These are phyloP conservation scores for Taenaris catops DNA, from an alignment of 2,888 invertebrate species.

Conservation along the genomic window DNA sequence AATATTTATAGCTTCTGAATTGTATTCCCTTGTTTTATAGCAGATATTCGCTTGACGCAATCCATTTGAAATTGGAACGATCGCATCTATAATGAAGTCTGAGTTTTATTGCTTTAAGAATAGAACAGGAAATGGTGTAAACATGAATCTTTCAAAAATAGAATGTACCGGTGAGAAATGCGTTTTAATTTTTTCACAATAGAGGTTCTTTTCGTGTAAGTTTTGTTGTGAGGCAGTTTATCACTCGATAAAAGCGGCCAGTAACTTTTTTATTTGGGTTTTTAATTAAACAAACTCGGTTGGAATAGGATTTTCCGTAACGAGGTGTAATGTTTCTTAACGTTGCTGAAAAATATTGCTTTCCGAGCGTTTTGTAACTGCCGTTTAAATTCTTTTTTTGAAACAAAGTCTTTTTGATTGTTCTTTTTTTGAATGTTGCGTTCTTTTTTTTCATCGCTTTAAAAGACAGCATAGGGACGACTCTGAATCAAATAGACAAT, in stretches of 20 bases:
- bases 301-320: conserved; percentile 55
- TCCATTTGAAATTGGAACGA: conserved; percentile 32
- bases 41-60: conserved; percentile 21
- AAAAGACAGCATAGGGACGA: too few species aligned
- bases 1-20: conserved; percentile 20
- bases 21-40: conserved; percentile 22
- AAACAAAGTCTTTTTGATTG: conserved; percentile 5
- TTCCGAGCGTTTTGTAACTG: conserved; percentile 13
- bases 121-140: conserved; percentile 66
- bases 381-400: conserved; percentile 12
- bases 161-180: conserved; percentile 22
- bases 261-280: conserved; percentile 70
- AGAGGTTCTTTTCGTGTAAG: conserved; percentile 34
- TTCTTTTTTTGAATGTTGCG: conserved; percentile 6
- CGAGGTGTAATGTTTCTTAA: conserved; percentile 41
- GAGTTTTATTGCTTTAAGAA: conserved; percentile 60
- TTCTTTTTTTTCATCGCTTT: too few species aligned
- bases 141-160: conserved; percentile 40
- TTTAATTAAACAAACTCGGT: conserved; percentile 71
- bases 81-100: conserved; percentile 50
- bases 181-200: conserved; percentile 24
- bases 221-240: conserved; percentile 47
- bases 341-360: conserved; percentile 36
- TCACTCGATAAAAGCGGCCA: conserved; percentile 67
- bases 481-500: too few species aligned